A percentile compares a stretch with the other conserved stretches of the same genome.
Evolutionary conservation across 2,113 vertebrate species (phyloP).

Genomic region (Syngnathus floridae): DNA sequence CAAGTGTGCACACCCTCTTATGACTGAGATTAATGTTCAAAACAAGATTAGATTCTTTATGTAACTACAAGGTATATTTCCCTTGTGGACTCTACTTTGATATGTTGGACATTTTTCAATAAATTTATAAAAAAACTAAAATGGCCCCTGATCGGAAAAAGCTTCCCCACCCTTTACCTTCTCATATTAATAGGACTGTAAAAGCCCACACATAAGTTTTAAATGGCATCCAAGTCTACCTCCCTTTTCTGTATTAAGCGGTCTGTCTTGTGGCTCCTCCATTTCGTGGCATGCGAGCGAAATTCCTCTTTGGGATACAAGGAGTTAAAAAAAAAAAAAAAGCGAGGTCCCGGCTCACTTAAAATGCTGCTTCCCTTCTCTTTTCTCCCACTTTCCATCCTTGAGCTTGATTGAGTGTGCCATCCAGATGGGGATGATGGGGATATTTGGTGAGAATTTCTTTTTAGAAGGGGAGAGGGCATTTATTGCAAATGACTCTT

Average conservation of each 20-base stretch:
- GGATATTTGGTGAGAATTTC: conserved; percentile 59
- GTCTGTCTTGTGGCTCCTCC: conserved; percentile 46
- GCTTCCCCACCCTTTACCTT: conserved; percentile 46
- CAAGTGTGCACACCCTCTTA: not conserved
- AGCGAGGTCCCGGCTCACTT: conserved; percentile 42
- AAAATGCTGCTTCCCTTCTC: conserved; percentile 33
- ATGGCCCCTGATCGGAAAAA: not conserved
- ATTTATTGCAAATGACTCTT: conserved; percentile 63
- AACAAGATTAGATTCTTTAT: no score
- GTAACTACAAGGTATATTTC: no score
- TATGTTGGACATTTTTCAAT: no score
- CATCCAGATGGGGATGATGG: conserved; percentile 38
- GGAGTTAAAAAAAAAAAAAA: not conserved
- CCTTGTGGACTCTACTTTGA: no score
- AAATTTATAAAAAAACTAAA: not conserved
- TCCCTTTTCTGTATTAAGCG: conserved; percentile 62
- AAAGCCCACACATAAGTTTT: conserved; percentile 54
- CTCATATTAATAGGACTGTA: conserved; percentile 68
- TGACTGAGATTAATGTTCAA: not conserved
- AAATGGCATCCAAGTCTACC: conserved; percentile 54
- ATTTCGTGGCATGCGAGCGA: conserved; percentile 61
- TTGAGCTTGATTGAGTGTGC: conserved; percentile 61
- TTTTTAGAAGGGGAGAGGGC: conserved; percentile 49
- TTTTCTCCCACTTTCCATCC: conserved; percentile 45
- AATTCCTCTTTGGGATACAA: conserved; percentile 34